These are phyloP conservation scores for Steinernema khuongi DNA, from an alignment of 1,140 invertebrate genomes.

Conservation along the genomic window DNA sequence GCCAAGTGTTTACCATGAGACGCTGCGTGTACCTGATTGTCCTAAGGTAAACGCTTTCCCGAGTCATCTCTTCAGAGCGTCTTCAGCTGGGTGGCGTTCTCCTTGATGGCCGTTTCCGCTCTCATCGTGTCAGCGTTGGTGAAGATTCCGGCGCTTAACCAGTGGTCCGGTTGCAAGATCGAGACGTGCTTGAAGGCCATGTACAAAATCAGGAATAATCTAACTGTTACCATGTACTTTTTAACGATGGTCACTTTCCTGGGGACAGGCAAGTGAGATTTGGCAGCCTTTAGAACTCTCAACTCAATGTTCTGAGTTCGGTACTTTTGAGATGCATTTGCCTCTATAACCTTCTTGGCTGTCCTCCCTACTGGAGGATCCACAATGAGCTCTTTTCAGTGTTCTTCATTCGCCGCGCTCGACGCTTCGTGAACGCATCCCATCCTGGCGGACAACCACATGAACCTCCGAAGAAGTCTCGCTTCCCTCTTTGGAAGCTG, in stretches of 20 bases:
- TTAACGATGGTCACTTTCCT: constrained; percentile 35
- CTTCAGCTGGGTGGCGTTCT: constrained; percentile 36
- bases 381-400: constrained; percentile 33
- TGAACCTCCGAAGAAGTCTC: neutral
- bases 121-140: constrained; percentile 29
- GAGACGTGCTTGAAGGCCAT: constrained; percentile 35
- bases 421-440: constrained; percentile 38
- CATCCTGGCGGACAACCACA: constrained; percentile 17
- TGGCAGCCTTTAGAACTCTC: no score
- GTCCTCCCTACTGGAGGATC: no score
- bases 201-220: constrained; percentile 29
- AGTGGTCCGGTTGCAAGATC: constrained; percentile 39
- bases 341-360: no score
- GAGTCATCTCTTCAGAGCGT: neutral
- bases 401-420: constrained; percentile 42
- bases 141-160: constrained; percentile 32
- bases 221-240: constrained; percentile 39
- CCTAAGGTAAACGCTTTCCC: constrained; percentile 2
- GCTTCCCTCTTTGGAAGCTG: constrained; percentile 51
- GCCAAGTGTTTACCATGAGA: constrained; percentile 48
- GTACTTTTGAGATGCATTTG: no score
- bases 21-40: constrained; percentile 44
- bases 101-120: constrained; percentile 33
- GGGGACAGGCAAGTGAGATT: constrained; percentile 26
- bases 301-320: no score